Base-by-base conservation (phyloP, 2,797 vertebrate genomes). In the Aplochiton taeniatus region DNA sequence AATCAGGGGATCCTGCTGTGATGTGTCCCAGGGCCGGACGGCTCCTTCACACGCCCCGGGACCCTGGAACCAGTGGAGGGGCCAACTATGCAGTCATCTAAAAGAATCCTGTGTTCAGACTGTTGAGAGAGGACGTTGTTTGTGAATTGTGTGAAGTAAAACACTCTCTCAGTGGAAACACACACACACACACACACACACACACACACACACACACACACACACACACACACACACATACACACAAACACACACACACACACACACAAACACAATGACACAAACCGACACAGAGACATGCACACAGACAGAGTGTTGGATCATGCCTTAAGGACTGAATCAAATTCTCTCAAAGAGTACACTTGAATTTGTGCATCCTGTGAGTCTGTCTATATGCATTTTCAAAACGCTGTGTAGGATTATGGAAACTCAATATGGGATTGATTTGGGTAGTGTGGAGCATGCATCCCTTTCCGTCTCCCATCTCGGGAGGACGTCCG, bases 401-500 rank as follows among this genome's bases (percentile, higher is more conserved):
- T 31, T 31, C 31, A 31, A 31, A 10, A 48, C 12, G 11, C 9
- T 48, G 47, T 12, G 11, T 48, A 4, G 14, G 14, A 48, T 48
- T 20, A 9, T 73, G 76, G 83, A 68, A 58, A 16, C n/a, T 69
- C 62, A 48, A 43, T 73, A 41, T 50, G 67, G 64, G 43, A 10
- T 54, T 9, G 16, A 18, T 52, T 18, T 72, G 65, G 51, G 54
- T 71, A 53, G 0, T 75, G 78, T 78, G 6, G 31, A 31, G 31
- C 75, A 73, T 79, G 61, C 70, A 17, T 19, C 52, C 19, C 44
- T 12, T 11, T 55, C 17, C 49, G 13, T 48, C 51, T 13, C 20
- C 61, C 49, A 70, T 83, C 72, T 80, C 65, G 79, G 75, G 58
- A 48, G 14, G 14, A 20, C 67, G 74, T 65, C 53, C 78, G 67